These are phyloP conservation scores for Oryctolagus cuniculus DNA, from an alignment of 2,113 vertebrate species.

Conservation along the genomic window DNA sequence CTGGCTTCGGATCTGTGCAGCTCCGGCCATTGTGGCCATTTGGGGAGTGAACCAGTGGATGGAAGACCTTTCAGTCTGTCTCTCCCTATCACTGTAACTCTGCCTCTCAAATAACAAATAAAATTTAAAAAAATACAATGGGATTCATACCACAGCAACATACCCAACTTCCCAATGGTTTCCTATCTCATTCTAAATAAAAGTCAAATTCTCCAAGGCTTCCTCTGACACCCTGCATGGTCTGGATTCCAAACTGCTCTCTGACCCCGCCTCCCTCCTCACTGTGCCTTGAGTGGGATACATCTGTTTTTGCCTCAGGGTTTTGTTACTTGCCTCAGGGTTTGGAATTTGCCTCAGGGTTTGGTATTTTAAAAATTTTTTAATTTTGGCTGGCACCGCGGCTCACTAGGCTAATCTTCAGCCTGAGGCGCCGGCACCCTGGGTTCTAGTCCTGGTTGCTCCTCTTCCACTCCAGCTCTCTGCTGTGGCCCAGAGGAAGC, in stretches of 20 bases:
- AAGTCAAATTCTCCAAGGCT: neutral
- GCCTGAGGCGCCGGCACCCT: no score
- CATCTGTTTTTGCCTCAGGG: neutral
- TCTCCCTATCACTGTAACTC: no score
- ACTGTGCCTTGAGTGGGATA: neutral
- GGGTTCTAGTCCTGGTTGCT: no score
- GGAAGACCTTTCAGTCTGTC: no score
- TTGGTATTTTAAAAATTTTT: neutral
- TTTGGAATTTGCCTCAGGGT: neutral
- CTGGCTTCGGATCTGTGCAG: no score
- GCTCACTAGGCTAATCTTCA: no score
- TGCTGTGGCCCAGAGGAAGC: no score
- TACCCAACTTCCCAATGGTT: neutral
- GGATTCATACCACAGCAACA: neutral
- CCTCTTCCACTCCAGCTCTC: no score
- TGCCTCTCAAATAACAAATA: no score
- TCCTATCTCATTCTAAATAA: slow-evolving; percentile 7
- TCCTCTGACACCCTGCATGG: neutral
- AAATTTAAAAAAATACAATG: neutral
- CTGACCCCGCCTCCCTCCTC: neutral
- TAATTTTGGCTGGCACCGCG: no score
- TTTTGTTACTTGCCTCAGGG: neutral
- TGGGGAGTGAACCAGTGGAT: no score
- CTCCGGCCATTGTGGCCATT: no score
- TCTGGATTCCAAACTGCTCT: neutral